Conservation (phyloP, 2,113 vertebrate genomes). For the Rhizomys pruinosus region DNA sequence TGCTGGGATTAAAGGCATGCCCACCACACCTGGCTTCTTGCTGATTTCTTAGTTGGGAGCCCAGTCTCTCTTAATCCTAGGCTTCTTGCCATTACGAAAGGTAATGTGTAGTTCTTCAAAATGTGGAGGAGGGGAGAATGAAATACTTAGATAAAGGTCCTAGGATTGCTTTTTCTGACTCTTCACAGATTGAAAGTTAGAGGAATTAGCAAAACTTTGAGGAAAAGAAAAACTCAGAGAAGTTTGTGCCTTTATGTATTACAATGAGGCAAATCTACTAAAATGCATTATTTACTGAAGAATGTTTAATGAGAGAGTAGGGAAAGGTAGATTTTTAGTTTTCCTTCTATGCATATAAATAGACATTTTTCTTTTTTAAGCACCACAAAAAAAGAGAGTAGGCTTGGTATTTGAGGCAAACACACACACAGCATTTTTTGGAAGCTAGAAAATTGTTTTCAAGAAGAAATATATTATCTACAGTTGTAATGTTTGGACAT, state of each 20-base stretch:
- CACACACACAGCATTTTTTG: no score
- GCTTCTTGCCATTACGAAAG: not conserved
- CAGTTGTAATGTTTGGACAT: slow-evolving; percentile 72
- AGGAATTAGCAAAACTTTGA: slow-evolving; percentile 17
- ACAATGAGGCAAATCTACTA: not conserved
- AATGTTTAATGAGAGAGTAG: not conserved
- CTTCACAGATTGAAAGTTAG: slow-evolving; percentile 36
- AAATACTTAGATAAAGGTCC: not conserved
- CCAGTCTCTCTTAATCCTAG: slow-evolving; percentile 1
- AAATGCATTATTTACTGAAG: slow-evolving; percentile 1
- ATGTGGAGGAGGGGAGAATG: not conserved
- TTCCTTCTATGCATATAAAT: not conserved
- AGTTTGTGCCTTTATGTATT: not conserved
- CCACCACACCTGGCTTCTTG: no score
- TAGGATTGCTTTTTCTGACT: not conserved
- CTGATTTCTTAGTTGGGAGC: not conserved
- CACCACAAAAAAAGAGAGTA: no score
- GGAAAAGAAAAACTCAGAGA: not conserved
- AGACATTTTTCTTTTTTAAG: no score
- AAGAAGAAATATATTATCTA: slow-evolving; percentile 66
- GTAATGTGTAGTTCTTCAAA: not conserved
- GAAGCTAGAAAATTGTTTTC: slow-evolving; percentile 69
- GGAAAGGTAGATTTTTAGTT: not conserved
- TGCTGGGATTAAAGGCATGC: no score
- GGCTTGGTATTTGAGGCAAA: no score